Evolutionary conservation across 1,140 invertebrate genomes (phyloP).

Genomic region (Apocrypta bakeri): DNA sequence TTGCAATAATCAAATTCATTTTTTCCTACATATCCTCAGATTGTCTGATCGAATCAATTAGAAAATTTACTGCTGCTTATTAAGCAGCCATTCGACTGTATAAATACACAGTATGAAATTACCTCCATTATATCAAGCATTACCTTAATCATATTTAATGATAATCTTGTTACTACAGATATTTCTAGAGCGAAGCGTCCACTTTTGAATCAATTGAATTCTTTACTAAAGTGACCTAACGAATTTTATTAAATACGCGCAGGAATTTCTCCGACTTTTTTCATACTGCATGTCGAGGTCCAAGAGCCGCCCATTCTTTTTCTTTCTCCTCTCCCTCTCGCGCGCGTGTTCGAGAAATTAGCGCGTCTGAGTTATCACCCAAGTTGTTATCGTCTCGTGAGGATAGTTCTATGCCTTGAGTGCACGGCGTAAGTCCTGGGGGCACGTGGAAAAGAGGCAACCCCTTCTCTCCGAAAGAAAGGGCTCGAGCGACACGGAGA

Average conservation of each 20-base stretch:
- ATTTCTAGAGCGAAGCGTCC: neutral
- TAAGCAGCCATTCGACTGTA: no score
- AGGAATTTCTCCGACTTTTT: constrained; percentile 4
- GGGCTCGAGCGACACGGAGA: constrained; percentile 38
- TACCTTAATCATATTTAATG: no score
- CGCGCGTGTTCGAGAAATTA: constrained; percentile 53
- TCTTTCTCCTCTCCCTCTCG: neutral
- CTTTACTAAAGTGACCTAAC: neutral
- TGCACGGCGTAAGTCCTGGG: constrained; percentile 51
- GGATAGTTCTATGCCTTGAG: constrained; percentile 50
- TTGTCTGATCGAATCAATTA: no score
- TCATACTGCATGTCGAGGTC: neutral
- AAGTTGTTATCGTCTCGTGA: constrained; percentile 60
- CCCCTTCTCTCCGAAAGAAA: constrained; percentile 22
- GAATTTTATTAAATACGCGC: constrained; percentile 33
- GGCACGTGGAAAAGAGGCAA: constrained; percentile 55
- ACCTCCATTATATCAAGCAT: no score
- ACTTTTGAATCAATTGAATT: constrained; percentile 24
- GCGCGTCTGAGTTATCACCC: constrained; percentile 56
- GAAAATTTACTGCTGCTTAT: no score
- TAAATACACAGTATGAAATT: no score
- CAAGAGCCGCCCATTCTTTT: neutral
- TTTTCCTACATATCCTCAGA: no score
- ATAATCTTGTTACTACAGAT: neutral
- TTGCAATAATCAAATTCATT: no score